Evolutionary conservation across 1,140 invertebrate genomes (phyloP).

Genomic region (Zophobas atratus): DNA sequence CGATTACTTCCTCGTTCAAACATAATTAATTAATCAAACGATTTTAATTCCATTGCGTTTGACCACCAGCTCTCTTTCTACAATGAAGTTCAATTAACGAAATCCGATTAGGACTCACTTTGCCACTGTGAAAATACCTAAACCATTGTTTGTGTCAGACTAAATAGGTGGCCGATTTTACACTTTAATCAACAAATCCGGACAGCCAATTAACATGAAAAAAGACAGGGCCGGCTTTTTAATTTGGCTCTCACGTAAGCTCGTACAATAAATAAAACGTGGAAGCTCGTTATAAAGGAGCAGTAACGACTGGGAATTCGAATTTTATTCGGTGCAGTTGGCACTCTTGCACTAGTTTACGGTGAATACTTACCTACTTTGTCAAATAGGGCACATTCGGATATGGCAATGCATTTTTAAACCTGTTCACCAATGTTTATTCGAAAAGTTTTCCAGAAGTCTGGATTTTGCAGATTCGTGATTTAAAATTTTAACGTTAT

Average conservation of each 20-base stretch:
- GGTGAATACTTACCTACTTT: conserved; percentile 8
- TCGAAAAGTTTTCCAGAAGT: background rate
- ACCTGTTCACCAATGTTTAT: background rate
- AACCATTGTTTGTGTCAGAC: conserved; percentile 31
- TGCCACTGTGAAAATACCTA: conserved; percentile 43
- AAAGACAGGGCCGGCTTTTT: conserved; percentile 24
- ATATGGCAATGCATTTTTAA: conserved; percentile 26
- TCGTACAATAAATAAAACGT: background rate
- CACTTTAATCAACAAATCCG: conserved; percentile 33
- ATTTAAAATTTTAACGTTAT: background rate
- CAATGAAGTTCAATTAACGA: conserved; percentile 51
- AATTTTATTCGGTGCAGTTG: conserved; percentile 35
- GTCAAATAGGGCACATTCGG: conserved; percentile 26
- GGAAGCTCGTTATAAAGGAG: conserved; percentile 13
- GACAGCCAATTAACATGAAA: conserved; percentile 23
- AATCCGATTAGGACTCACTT: conserved; percentile 52
- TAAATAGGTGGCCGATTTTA: conserved; percentile 28
- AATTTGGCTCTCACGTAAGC: conserved; percentile 19
- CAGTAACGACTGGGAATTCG: conserved; percentile 4
- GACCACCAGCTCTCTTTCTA: conserved; percentile 44
- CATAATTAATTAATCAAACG: conserved; percentile 52
- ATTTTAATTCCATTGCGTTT: conserved; percentile 53
- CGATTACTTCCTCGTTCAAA: conserved; percentile 41
- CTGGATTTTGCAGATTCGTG: background rate
- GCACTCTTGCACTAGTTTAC: conserved; percentile 36